Evolutionary conservation across 2,797 vertebrate species (phyloP).

Genomic region (Carapus acus): DNA sequence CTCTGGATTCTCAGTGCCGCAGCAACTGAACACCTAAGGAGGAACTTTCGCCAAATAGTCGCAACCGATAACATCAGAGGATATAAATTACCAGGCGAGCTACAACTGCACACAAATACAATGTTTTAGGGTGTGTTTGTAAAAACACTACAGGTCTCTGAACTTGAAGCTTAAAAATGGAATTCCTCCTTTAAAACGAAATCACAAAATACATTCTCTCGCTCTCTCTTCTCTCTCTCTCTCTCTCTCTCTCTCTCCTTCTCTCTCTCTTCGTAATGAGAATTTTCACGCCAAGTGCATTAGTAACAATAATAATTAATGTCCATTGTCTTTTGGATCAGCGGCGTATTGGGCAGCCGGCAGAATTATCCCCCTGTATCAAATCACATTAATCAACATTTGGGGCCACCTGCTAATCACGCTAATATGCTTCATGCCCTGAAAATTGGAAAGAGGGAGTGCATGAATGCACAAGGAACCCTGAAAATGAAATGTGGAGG

Average conservation of each 20-base stretch:
- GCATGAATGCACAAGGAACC: constrained; percentile 37
- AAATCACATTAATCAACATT: constrained; percentile 61
- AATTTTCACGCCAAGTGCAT: constrained; percentile 51
- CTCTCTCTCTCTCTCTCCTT: not conserved
- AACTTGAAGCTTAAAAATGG: too few species aligned
- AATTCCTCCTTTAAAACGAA: too few species aligned
- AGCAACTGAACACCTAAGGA: not conserved
- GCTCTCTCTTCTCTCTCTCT: not conserved
- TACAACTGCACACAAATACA: too few species aligned
- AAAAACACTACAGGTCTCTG: too few species aligned
- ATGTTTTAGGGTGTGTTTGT: too few species aligned
- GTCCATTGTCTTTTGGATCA: constrained; percentile 61
- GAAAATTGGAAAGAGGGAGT: constrained; percentile 33
- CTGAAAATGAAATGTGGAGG: constrained; percentile 20
- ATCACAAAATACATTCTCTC: too few species aligned
- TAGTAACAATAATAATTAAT: constrained; percentile 56
- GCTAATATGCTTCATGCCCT: constrained; percentile 39
- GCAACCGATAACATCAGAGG: not conserved
- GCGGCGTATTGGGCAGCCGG: constrained; percentile 54
- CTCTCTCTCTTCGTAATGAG: constrained; percentile 38
- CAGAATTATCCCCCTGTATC: constrained; percentile 52
- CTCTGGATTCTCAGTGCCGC: not conserved
- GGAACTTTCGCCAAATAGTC: not conserved
- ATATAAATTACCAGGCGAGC: too few species aligned
- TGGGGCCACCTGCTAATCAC: constrained; percentile 55